A percentile compares a stretch with the other conserved stretches of the same genome.
phyloP scores from a whole-genome alignment of 1,140 invertebrate species.

The Bombus impatiens region DNA sequence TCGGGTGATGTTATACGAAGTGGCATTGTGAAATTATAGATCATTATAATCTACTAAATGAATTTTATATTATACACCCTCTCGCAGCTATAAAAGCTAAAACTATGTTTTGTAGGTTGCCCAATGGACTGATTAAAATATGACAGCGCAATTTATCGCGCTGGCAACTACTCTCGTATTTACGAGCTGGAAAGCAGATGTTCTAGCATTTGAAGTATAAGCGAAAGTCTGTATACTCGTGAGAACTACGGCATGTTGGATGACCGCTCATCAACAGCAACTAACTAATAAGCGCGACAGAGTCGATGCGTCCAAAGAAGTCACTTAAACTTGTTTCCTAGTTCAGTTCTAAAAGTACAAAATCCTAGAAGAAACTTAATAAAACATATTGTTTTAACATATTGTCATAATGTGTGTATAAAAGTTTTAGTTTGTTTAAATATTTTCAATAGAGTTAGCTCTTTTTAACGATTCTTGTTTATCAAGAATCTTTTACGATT shows the following conservation, averaged over 20 bases:
- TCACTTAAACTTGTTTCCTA: not conserved
- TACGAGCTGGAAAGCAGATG: not conserved
- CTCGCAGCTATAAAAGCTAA: not conserved
- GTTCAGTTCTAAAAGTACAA: not conserved
- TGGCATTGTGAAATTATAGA: no score
- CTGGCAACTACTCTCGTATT: not conserved
- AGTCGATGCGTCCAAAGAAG: not conserved
- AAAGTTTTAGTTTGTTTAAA: not conserved
- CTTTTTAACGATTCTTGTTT: no score
- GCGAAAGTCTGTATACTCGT: not conserved
- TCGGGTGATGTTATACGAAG: no score
- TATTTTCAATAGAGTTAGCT: no score
- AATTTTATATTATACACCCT: no score
- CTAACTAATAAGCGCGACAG: not conserved
- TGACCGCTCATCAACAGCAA: not conserved
- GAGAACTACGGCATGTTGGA: not conserved
- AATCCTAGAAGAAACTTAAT: not conserved
- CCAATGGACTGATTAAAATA: not conserved
- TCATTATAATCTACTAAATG: no score
- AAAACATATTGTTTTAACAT: no score
- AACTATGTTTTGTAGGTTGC: not conserved
- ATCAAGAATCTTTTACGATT: no score
- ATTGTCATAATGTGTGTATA: no score
- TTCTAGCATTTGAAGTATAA: not conserved
- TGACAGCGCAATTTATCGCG: not conserved